Evolutionary conservation across 2,113 vertebrate genomes (phyloP).

Genomic region (Genyomyrus donnyi): DNA sequence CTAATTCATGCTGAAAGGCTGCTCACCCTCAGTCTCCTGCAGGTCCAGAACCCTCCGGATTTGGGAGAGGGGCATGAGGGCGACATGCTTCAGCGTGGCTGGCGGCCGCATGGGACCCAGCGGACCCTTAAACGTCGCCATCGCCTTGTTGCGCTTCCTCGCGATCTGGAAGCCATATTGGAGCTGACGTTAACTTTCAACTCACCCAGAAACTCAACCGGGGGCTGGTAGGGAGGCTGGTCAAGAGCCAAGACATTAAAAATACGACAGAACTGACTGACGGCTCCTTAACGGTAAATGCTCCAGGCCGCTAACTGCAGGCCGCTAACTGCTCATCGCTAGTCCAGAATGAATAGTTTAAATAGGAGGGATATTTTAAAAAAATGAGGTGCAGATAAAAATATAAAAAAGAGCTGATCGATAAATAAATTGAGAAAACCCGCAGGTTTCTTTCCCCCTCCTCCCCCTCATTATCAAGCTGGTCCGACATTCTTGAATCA

Average conservation of each 20-base stretch:
- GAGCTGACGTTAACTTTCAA: neutral
- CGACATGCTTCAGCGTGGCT: conserved; percentile 85
- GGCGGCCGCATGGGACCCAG: conserved; percentile 79
- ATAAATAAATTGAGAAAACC: conserved; percentile 40
- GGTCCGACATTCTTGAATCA: conserved; percentile 37
- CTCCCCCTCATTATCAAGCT: conserved; percentile 33
- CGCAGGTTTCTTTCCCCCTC: conserved; percentile 13
- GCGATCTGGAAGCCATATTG: conserved; percentile 71
- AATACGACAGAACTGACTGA: conserved; percentile 41
- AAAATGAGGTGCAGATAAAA: neutral
- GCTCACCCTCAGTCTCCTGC: conserved; percentile 87
- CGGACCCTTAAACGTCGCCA: conserved; percentile 85
- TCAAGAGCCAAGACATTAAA: conserved; percentile 15
- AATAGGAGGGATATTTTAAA: neutral
- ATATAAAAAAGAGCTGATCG: conserved; percentile 27
- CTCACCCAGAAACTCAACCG: too few relatives aligned
- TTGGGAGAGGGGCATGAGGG: conserved; percentile 94
- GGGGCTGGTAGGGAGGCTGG: neutral
- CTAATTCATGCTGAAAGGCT: neutral
- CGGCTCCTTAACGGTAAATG: conserved; percentile 37
- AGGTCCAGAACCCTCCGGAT: conserved; percentile 92
- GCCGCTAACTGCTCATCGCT: neutral
- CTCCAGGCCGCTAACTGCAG: conserved; percentile 24
- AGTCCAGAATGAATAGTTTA: neutral
- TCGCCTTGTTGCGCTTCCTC: conserved; percentile 91